Percentiles rank a stretch among this genome's conserved stretches.
Evolutionary conservation across 2,113 vertebrate species (phyloP).

Genomic region (Oryzias javanicus): DNA sequence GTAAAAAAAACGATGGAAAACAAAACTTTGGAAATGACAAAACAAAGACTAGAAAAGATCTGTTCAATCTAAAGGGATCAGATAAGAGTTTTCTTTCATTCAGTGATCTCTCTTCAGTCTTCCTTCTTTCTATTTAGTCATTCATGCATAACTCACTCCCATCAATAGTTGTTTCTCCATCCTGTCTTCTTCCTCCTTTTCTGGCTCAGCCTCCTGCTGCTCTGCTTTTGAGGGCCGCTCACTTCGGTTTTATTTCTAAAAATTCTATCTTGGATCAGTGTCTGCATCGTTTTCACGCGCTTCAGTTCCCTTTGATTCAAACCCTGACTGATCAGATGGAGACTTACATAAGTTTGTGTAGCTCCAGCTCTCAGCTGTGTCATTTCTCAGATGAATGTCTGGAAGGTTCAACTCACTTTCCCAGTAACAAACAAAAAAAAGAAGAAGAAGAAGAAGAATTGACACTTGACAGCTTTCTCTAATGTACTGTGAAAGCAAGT

Average conservation of each 20-base stretch:
- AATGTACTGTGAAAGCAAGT: too few species aligned
- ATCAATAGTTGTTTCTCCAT: neutral
- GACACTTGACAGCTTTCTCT: too few species aligned
- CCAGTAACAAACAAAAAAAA: too few species aligned
- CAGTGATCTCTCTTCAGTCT: conserved; percentile 8
- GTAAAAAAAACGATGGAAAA: neutral
- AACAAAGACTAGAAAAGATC: too few species aligned
- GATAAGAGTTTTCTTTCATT: neutral
- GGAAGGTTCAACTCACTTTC: too few species aligned
- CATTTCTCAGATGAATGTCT: conserved; percentile 2
- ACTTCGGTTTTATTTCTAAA: neutral
- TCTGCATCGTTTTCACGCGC: neutral
- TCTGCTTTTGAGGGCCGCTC: conserved; percentile 1
- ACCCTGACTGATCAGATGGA: conserved; percentile 15
- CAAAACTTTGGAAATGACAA: neutral
- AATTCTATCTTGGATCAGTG: neutral
- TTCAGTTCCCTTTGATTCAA: neutral
- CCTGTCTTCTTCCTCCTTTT: neutral
- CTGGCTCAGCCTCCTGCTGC: neutral
- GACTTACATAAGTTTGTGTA: conserved; percentile 37
- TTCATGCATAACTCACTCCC: conserved; percentile 24
- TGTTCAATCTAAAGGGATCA: too few species aligned
- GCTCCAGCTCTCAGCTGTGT: conserved; percentile 11
- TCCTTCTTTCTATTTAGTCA: conserved; percentile 36
- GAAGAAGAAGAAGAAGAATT: too few species aligned